Percentiles rank a stretch among this genome's conserved stretches.
Conservation (phyloP, 2,113 vertebrate species). For the Oreochromis spilurus region DNA sequence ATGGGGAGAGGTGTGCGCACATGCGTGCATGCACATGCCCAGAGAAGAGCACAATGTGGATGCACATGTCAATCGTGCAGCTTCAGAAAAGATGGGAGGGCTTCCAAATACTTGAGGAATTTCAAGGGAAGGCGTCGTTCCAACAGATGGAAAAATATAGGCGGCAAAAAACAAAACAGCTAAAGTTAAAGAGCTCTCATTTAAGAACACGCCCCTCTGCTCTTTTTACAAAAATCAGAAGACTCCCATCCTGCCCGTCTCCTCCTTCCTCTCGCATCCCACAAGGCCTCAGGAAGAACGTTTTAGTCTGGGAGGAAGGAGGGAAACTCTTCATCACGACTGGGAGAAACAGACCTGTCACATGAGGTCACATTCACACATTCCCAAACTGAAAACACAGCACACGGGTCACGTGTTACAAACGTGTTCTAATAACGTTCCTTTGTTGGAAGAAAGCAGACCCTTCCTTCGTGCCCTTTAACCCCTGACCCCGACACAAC, state of each 20-base stretch:
- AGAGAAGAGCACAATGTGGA: not conserved
- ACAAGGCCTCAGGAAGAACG: conserved; percentile 5
- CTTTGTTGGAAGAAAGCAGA: not conserved
- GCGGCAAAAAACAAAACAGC: not conserved
- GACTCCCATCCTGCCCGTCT: not conserved
- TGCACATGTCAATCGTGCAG: not conserved
- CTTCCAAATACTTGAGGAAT: not conserved
- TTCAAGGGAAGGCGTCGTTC: not conserved
- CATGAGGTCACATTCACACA: not conserved
- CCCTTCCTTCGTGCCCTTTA: not conserved
- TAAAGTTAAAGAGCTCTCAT: not conserved
- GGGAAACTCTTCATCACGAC: conserved; percentile 38
- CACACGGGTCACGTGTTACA: not conserved
- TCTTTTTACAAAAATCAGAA: not conserved
- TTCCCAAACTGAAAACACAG: not conserved
- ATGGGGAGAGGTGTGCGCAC: not conserved
- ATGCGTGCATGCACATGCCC: not conserved
- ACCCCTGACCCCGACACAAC: not conserved
- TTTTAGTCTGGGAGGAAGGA: conserved; percentile 26
- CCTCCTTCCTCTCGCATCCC: not conserved
- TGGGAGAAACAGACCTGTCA: conserved; percentile 6
- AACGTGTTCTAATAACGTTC: not conserved
- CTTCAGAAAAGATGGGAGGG: not conserved
- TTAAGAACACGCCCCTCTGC: not conserved
- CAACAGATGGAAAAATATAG: not conserved